Base-by-base conservation (phyloP, 2,113 vertebrate species). In the Nematolebias whitei region DNA sequence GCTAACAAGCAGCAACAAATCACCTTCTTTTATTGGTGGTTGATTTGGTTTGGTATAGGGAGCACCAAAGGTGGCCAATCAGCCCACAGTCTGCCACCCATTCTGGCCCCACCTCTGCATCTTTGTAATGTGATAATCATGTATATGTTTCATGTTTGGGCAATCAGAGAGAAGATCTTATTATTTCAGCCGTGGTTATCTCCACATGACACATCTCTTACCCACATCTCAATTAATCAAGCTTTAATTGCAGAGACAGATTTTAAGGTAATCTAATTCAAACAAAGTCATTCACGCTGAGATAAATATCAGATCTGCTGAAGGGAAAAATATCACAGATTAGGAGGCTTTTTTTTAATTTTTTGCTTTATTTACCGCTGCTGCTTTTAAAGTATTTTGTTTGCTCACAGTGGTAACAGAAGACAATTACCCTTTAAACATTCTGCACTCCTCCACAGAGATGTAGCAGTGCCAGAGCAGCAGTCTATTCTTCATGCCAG, bases 211-310 rank as follows among this genome's bases (percentile, higher is more conserved):
- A 38, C 52, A 51, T 59, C 44, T 60, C 51, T 45, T 66, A 60
- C 24, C 38, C 43, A 39, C 59, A 49, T 58, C 41, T 60, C 63
- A 75, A 70, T 51, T 66, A 67, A 80, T 69, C 51, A 74, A 62
- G 63, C 54, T 62, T 24, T 59, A 72, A 77, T 67, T 79, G 23
- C 22, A 57, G 53, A 70, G 70, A 82, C 62, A 66, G 53, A 23
- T 71, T 86, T 80, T 19, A 55, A 83, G 74, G 53, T 83, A 69
- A 84, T 83, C 51, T 59, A 71, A 74, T 75, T 78, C 39, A 10
- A 68, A 54, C 48, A 7, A 40, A 71, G 50, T 12, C 43, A 62
- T 63, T 76, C 57, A 45, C 66, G 67, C 62, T 63, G 80, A 70
- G 69, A 85, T 81, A 78, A 76, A 81, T 76, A 56, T 57, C 73